Percentiles rank a stretch among this genome's conserved stretches.
phyloP scores from a whole-genome alignment of 2,113 vertebrate genomes.

The Oreochromis aureus region DNA sequence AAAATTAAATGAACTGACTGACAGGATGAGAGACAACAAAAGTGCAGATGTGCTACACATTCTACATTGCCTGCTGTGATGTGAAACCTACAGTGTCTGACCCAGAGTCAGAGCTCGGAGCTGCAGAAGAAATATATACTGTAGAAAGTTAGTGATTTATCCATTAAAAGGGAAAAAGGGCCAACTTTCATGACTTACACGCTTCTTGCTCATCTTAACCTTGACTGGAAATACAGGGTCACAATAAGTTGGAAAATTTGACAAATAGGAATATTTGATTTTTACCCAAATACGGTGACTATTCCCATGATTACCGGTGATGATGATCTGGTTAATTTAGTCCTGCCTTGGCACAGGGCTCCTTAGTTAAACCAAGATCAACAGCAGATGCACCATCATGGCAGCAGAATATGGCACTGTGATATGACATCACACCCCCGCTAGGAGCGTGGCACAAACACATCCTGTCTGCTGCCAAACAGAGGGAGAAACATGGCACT shows the following conservation, averaged over 20 bases:
- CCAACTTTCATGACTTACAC: background rate
- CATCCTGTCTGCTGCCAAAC: conserved; percentile 41
- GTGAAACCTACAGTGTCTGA: background rate
- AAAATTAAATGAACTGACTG: conserved; percentile 5
- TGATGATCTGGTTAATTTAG: conserved; percentile 9
- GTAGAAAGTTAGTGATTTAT: background rate
- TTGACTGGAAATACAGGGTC: background rate
- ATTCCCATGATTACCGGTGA: background rate
- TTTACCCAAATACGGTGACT: background rate
- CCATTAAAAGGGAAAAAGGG: background rate
- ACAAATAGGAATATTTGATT: background rate
- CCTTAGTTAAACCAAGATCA: conserved; percentile 33
- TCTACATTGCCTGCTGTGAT: background rate
- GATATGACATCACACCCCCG: conserved; percentile 70
- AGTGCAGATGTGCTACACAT: background rate
- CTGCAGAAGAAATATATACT: background rate
- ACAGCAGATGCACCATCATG: conserved; percentile 55
- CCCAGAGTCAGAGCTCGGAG: background rate
- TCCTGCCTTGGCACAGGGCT: background rate
- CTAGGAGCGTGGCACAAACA: conserved; percentile 68
- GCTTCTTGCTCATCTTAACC: background rate
- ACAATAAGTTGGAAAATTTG: background rate
- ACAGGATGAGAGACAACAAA: conserved; percentile 34
- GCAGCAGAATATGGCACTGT: conserved; percentile 48
- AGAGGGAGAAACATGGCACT: conserved; percentile 27